Conservation (phyloP, 2,113 vertebrate species). For the Rhagologus leucostigma region DNA sequence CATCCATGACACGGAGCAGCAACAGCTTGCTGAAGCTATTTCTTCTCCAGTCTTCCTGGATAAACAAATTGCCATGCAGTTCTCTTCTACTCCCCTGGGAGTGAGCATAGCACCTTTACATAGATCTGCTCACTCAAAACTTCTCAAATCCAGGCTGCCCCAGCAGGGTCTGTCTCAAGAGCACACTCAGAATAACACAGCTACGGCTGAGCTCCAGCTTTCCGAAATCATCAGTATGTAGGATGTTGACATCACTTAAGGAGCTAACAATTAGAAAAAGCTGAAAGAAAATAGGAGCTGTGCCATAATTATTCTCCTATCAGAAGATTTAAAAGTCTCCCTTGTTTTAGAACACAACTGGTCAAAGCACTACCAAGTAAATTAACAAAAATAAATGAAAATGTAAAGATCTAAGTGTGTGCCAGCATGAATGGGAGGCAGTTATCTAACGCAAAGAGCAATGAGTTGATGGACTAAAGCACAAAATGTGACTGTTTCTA, state of each 20-base stretch:
- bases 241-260: neutral
- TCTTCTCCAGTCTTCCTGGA: neutral
- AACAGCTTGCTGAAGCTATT: neutral
- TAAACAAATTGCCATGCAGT: neutral
- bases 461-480: neutral
- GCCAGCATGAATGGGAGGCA: neutral
- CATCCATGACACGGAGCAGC: neutral
- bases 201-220: neutral
- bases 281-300: neutral
- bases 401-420: neutral
- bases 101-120: neutral
- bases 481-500: neutral
- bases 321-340: neutral
- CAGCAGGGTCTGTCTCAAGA: neutral
- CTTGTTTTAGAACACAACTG: neutral
- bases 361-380: neutral
- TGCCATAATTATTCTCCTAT: neutral
- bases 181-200: neutral
- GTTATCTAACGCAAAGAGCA: neutral
- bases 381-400: neutral
- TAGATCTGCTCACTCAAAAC: neutral
- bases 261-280: neutral
- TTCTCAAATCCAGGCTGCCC: neutral
- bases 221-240: neutral
- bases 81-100: neutral